Conservation (phyloP, 1,140 invertebrate species). For the Drosophila sulfurigaster region DNA sequence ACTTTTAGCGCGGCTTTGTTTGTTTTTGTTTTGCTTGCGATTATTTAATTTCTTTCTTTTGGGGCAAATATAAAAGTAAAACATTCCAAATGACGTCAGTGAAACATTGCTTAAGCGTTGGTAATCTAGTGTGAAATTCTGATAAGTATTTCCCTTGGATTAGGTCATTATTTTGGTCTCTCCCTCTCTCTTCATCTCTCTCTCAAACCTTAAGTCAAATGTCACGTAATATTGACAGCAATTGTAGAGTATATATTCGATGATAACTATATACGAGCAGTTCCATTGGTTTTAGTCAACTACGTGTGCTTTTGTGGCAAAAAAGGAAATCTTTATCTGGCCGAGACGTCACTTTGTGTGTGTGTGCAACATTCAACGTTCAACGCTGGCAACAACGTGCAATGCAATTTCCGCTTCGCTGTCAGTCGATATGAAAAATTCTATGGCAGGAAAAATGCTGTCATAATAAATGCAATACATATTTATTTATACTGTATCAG, state of each 20-base stretch:
- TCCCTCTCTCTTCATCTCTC: background rate
- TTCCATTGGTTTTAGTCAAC: conserved; percentile 14
- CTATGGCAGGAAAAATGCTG: conserved; percentile 18
- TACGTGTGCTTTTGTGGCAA: conserved; percentile 44
- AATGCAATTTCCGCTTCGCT: conserved; percentile 54
- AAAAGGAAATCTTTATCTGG: conserved; percentile 48
- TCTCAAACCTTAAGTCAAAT: conserved; percentile 16
- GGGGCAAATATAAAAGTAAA: background rate
- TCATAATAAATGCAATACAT: conserved; percentile 49
- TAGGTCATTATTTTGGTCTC: conserved; percentile 13
- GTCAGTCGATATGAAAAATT: conserved; percentile 45
- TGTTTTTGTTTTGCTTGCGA: conserved; percentile 6
- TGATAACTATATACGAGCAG: background rate
- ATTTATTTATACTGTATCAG: conserved; percentile 16
- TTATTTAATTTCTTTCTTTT: conserved; percentile 26
- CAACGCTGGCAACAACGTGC: conserved; percentile 1
- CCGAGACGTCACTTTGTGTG: conserved; percentile 39
- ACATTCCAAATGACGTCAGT: conserved; percentile 44
- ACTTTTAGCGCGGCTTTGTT: conserved; percentile 9
- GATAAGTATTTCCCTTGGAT: conserved; percentile 4
- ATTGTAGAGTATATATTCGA: background rate
- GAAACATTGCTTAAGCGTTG: conserved; percentile 5
- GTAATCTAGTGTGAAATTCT: conserved; percentile 11
- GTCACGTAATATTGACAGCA: conserved; percentile 47
- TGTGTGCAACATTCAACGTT: conserved; percentile 8